Evolutionary conservation across 2,113 vertebrate species (phyloP).

Genomic region (Meles meles): DNA sequence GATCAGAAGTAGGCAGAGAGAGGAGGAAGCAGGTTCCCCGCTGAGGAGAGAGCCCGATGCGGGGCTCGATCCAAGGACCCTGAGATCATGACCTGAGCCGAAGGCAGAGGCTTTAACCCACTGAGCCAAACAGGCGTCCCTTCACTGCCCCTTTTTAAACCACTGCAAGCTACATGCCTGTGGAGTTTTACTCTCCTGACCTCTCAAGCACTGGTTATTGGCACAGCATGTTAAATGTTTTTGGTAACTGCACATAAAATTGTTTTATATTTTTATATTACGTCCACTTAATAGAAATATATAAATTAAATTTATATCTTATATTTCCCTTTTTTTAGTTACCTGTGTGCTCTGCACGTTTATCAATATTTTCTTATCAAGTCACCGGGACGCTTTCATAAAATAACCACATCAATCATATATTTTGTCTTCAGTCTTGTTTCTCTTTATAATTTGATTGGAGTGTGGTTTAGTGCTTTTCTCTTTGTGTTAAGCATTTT

Average conservation of each 20-base stretch:
- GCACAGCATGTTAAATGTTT: not conserved
- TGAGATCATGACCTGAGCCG: too few relatives aligned
- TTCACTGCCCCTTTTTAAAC: not conserved
- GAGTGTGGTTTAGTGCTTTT: not conserved
- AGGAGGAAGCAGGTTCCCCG: too few relatives aligned
- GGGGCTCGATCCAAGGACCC: too few relatives aligned
- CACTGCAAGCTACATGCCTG: not conserved
- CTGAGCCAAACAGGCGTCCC: too few relatives aligned
- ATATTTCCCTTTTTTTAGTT: not conserved
- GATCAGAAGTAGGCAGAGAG: too few relatives aligned
- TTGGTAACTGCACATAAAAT: not conserved
- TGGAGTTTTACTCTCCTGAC: not conserved
- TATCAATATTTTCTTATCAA: constrained; percentile 20
- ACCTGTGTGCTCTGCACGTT: not conserved
- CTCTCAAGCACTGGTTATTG: not conserved
- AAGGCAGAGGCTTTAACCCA: too few relatives aligned
- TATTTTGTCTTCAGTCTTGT: not conserved
- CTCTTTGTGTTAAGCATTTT: constrained; percentile 34
- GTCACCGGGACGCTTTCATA: not conserved
- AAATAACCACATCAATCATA: not conserved
- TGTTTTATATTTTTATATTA: not conserved
- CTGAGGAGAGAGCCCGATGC: too few relatives aligned
- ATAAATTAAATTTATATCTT: not conserved
- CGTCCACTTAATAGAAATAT: not conserved
- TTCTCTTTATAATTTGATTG: not conserved